phyloP scores from a whole-genome alignment of 1,140 invertebrate genomes.

The Cotesia chilonis region DNA sequence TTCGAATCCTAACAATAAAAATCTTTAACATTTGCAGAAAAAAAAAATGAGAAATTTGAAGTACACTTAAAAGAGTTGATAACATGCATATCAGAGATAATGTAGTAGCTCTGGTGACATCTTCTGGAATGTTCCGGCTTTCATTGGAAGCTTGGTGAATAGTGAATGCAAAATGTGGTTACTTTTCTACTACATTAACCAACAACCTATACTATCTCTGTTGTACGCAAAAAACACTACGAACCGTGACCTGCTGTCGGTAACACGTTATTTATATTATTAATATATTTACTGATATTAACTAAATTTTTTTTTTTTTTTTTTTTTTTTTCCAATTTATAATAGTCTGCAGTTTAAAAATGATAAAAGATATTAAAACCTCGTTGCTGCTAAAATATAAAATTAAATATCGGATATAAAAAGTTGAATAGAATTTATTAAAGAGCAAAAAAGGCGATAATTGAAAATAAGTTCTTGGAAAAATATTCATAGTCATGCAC shows the following conservation, averaged over 20 bases:
- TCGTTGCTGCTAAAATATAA: no score
- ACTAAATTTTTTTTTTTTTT: no score
- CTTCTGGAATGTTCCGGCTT: constrained; percentile 45
- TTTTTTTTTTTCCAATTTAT: no score
- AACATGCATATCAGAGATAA: constrained; percentile 20
- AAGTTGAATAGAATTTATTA: background rate
- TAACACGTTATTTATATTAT: constrained; percentile 11
- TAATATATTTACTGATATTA: background rate
- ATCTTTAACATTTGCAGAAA: background rate
- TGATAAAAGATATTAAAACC: no score
- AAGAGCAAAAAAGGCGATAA: background rate
- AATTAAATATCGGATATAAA: background rate
- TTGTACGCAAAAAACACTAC: background rate
- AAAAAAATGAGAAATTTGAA: background rate
- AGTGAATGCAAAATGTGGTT: constrained; percentile 47
- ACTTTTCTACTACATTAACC: constrained; percentile 23
- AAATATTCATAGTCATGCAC: no score
- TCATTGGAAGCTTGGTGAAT: constrained; percentile 44
- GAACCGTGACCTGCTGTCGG: constrained; percentile 19
- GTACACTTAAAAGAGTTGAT: background rate
- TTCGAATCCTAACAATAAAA: no score
- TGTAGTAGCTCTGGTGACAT: constrained; percentile 39
- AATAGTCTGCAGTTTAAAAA: no score
- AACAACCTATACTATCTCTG: background rate
- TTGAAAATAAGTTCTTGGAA: background rate